Base-by-base conservation (phyloP, 35 echinoderm and acorn worm genomes). In the Lytechinus variegatus region DNA sequence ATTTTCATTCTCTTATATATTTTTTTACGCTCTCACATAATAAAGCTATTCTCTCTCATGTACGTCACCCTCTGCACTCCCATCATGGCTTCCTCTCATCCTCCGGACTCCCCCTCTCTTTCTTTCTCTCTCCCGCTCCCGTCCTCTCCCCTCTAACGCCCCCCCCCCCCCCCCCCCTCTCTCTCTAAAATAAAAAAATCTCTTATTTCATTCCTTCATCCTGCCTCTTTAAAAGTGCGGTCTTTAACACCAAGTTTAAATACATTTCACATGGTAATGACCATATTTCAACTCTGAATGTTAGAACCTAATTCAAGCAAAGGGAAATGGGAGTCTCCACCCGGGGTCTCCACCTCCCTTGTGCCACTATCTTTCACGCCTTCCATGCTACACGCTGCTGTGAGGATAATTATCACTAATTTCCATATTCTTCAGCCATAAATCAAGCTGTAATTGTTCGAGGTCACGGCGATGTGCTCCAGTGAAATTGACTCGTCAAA, bases 401-500 rank as follows among this genome's bases (percentile, higher is more conserved):
- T 79, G 19, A 79, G n/a, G 66, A 79, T 79, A 24, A 79, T 79
- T 24, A 79, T 79, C 66, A 79, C 66, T 16, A 79, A 79, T 79
- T 79, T 79, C 66, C 66, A 79, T 79, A 79, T n/a, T 79, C 19
- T 79, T 16, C 19, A 79, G 66, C 66, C 0, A 79, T 79, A 79
- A 79, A 79, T 79, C 66, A 79, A 16, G 24, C 52, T 28, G 33
- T 90, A 90, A 90, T 90, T 90, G 88, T 90, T 90, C 16, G 88
- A 24, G 88, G 88, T 90, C 88, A 90, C 88, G 88, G 29, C n/a
- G 28, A 51, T 90, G 16, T 33, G 88, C 88, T 90, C 4, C 28
- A 52, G 29, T 90, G 88, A 90, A 90, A 90, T 90, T 52, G 88
- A 90, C 88, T 90, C 52, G 88, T 90, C 88, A 54, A 90, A 90